Percentiles rank a stretch among this genome's conserved stretches.
Evolutionary conservation across 1,140 invertebrate genomes (phyloP).

Genomic region (Acyrthosiphon pisum): DNA sequence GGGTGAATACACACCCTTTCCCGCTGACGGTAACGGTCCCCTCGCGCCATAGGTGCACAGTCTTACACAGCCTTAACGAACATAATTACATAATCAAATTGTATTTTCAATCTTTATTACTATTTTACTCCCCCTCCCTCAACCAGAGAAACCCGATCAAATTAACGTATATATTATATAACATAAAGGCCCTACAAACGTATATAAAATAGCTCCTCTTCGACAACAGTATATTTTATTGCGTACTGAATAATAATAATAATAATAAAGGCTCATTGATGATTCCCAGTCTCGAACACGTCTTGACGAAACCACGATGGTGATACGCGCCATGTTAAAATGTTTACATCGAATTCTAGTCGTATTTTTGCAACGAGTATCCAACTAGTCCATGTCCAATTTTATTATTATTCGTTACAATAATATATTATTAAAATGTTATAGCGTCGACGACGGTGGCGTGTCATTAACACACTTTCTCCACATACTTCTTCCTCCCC

Average conservation of each 20-base stretch:
- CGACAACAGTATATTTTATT: not conserved
- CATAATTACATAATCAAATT: not conserved
- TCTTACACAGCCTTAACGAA: not conserved
- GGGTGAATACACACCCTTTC: not conserved
- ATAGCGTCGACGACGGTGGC: not conserved
- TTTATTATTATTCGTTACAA: not conserved
- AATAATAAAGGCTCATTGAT: not conserved
- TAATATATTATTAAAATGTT: not conserved
- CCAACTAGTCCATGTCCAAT: not conserved
- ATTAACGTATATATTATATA: not conserved
- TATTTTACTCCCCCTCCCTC: not conserved
- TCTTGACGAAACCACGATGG: not conserved
- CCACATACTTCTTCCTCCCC: slow-evolving; percentile 9
- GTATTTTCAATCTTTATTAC: not conserved
- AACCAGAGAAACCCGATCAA: not conserved
- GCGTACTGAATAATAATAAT: not conserved
- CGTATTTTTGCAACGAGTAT: not conserved
- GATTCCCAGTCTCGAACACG: not conserved
- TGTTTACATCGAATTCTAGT: not conserved
- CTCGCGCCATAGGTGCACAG: not conserved
- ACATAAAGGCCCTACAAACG: not conserved
- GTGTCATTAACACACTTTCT: slow-evolving; percentile 29
- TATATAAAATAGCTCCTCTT: not conserved
- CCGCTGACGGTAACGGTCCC: not conserved
- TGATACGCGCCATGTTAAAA: not conserved